phyloP scores from a whole-genome alignment of 2,888 invertebrate genomes.

The Cyclophora albipunctata region DNA sequence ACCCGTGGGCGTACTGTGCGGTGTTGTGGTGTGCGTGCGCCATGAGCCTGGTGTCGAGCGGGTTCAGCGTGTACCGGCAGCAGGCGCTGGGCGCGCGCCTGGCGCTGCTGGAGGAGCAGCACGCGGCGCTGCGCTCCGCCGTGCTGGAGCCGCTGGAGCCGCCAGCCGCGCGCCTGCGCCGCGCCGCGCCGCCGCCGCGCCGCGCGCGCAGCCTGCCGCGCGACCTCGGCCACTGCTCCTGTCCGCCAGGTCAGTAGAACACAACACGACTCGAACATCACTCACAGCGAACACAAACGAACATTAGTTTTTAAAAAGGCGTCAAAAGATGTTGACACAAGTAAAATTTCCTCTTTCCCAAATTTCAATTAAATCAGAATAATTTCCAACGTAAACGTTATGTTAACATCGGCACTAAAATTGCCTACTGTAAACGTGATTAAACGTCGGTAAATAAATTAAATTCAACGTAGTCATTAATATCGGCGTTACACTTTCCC shows the following conservation, averaged over 20 bases:
- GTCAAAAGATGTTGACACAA: slow-evolving; percentile 12
- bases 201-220: slow-evolving; percentile 55
- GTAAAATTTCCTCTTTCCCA: slow-evolving; percentile 7
- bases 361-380: slow-evolving; percentile 8
- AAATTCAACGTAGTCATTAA: slow-evolving; percentile 7
- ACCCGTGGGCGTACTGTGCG: slow-evolving; percentile 64
- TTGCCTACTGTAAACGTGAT: slow-evolving; percentile 1
- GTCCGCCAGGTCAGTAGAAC: slow-evolving; percentile 78
- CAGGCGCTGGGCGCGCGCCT: slow-evolving; percentile 68
- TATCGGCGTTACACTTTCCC: slow-evolving; percentile 1
- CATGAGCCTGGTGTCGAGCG: slow-evolving; percentile 77
- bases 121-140: slow-evolving; percentile 67
- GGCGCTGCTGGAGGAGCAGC: slow-evolving; percentile 74
- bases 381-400: slow-evolving; percentile 8
- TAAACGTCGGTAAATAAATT: slow-evolving; percentile 4
- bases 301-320: slow-evolving; percentile 9
- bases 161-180: slow-evolving; percentile 69
- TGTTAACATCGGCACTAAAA: slow-evolving; percentile 4
- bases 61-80: slow-evolving; percentile 76
- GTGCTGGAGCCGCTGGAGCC: slow-evolving; percentile 71
- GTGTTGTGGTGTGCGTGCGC: slow-evolving; percentile 80
- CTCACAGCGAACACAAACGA: slow-evolving; percentile 3
- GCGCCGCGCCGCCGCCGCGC: slow-evolving; percentile 64
- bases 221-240: slow-evolving; percentile 79
- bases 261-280: slow-evolving; percentile 1